phyloP scores from a whole-genome alignment of 1,140 invertebrate species.

The Micrasema longulum region DNA sequence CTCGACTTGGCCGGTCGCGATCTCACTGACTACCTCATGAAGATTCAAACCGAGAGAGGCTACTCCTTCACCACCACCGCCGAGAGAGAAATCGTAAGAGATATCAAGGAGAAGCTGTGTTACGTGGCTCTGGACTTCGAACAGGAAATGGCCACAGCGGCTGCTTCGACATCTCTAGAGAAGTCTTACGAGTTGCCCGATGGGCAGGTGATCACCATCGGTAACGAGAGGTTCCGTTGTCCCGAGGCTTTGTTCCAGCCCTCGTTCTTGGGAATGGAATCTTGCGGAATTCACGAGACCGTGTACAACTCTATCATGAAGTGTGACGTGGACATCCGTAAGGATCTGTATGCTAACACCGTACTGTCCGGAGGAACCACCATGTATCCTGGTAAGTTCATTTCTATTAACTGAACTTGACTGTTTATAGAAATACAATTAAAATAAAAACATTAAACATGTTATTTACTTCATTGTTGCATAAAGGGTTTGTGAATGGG shows the following conservation, averaged over 20 bases:
- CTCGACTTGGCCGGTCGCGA: conserved; percentile 89
- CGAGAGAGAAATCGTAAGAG: conserved; percentile 86
- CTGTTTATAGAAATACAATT: background rate
- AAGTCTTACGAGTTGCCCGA: conserved; percentile 90
- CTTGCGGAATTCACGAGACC: conserved; percentile 91
- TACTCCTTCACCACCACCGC: conserved; percentile 79
- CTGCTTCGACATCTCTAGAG: conserved; percentile 84
- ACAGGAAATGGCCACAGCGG: conserved; percentile 89
- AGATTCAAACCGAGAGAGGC: conserved; percentile 87
- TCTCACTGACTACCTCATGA: conserved; percentile 90
- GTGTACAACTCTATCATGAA: conserved; percentile 97
- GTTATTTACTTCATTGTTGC: no score
- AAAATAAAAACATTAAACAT: background rate
- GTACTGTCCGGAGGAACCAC: conserved; percentile 87
- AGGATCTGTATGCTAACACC: conserved; percentile 92
- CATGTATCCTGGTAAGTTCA: conserved; percentile 73
- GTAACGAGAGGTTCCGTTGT: conserved; percentile 94
- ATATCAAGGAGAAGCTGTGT: conserved; percentile 90
- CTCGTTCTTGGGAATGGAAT: conserved; percentile 91
- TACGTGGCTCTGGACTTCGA: conserved; percentile 88
- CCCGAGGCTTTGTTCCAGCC: conserved; percentile 95
- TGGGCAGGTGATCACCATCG: conserved; percentile 91
- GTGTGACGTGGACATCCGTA: conserved; percentile 91
- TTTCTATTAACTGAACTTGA: no score
- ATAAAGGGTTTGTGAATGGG: no score